These are phyloP conservation scores for Stigmatopora nigra DNA, from an alignment of 2,113 vertebrate genomes.

Conservation along the genomic window DNA sequence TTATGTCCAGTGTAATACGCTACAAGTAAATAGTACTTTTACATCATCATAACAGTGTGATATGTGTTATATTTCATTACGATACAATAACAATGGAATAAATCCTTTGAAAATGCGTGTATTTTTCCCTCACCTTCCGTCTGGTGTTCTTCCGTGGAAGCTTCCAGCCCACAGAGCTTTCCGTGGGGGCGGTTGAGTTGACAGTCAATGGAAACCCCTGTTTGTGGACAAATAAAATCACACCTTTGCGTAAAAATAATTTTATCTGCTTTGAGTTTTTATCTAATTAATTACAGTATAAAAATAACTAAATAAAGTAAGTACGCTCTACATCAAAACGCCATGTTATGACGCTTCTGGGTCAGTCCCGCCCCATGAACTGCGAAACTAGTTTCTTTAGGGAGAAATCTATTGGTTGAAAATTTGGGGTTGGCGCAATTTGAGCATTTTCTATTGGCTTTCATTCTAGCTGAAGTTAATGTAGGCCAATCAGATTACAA, in stretches of 20 bases:
- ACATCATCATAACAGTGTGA: background rate
- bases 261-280: background rate
- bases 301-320: background rate
- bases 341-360: conserved; percentile 42
- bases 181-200: conserved; percentile 4
- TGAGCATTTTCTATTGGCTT: background rate
- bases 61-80: background rate
- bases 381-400: background rate
- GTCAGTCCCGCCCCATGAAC: conserved; percentile 20
- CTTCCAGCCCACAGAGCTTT: conserved; percentile 40
- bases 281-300: conserved; percentile 1
- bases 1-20: too few relatives aligned
- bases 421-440: background rate
- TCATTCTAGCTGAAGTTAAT: background rate
- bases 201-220: background rate
- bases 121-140: conserved; percentile 44
- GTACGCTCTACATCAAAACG: background rate
- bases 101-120: conserved; percentile 15
- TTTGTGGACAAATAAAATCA: background rate
- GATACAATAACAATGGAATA: background rate
- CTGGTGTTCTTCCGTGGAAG: conserved; percentile 41
- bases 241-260: background rate
- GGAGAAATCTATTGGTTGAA: background rate
- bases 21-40: background rate
- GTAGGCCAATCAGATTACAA: background rate